Conservation (phyloP, 1,140 invertebrate species). For the Zeugodacus cucurbitae region DNA sequence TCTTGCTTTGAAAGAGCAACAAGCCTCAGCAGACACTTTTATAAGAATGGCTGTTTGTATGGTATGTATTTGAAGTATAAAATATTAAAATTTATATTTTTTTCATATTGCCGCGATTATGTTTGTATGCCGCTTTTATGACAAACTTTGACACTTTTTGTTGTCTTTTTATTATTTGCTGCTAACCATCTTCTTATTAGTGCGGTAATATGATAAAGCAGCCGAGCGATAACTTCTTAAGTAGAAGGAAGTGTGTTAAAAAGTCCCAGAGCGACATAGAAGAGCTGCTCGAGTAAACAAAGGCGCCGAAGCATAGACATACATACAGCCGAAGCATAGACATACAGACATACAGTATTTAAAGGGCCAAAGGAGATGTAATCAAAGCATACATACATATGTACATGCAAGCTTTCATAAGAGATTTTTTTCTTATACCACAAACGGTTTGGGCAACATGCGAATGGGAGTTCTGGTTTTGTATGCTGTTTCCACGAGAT, state of each 20-base stretch:
- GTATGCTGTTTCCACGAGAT: too few species aligned
- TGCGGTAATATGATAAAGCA: neutral
- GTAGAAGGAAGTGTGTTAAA: conserved; percentile 3
- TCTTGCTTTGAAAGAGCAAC: too few species aligned
- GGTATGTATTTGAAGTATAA: neutral
- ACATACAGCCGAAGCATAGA: neutral
- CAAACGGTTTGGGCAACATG: neutral
- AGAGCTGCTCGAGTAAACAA: neutral
- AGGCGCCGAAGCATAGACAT: neutral
- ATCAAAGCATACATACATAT: neutral
- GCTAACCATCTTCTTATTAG: neutral
- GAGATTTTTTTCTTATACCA: neutral
- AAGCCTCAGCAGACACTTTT: too few species aligned
- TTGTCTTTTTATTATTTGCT: neutral
- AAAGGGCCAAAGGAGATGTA: neutral
- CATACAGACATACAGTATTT: neutral
- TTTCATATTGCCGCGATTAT: neutral
- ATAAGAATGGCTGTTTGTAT: too few species aligned
- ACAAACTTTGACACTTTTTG: neutral
- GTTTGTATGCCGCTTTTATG: neutral
- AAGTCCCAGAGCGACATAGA: neutral
- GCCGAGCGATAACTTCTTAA: neutral
- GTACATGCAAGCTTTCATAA: neutral
- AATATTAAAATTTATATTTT: neutral
- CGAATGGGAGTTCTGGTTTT: too few species aligned